Evolutionary conservation across 1,140 invertebrate species (phyloP).

Genomic region (Limonius californicus): DNA sequence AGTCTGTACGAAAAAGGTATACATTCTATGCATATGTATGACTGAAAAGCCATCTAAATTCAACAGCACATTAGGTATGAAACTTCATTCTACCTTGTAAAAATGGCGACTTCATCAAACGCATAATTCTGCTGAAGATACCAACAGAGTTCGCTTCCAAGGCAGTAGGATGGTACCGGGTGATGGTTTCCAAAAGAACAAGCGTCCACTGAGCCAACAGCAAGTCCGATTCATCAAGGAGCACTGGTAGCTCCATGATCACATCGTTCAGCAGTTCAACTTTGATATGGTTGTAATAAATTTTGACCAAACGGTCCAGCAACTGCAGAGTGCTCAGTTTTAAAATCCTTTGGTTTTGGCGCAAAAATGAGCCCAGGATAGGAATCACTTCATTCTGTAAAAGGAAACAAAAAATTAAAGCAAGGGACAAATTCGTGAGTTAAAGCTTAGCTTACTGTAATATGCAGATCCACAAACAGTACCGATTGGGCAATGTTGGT

Average conservation of each 20-base stretch:
- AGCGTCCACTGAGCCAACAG: constrained; percentile 92
- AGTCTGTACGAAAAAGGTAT: too few relatives aligned
- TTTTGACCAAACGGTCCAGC: constrained; percentile 72
- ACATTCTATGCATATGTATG: too few relatives aligned
- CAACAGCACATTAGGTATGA: too few relatives aligned
- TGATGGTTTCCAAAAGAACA: constrained; percentile 69
- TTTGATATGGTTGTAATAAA: constrained; percentile 41
- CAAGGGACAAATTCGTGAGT: too few relatives aligned
- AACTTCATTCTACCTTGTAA: constrained; percentile 60
- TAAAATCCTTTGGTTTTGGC: constrained; percentile 94
- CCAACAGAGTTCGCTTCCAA: constrained; percentile 53
- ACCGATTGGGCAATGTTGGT: constrained; percentile 92
- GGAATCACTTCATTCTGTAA: constrained; percentile 79
- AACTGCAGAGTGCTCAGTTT: constrained; percentile 88
- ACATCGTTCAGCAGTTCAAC: constrained; percentile 38
- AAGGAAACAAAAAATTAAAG: constrained; percentile 24
- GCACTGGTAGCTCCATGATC: constrained; percentile 77
- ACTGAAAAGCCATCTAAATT: too few relatives aligned
- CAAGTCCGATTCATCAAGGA: constrained; percentile 90
- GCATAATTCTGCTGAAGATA: constrained; percentile 81
- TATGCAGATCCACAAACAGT: constrained; percentile 81
- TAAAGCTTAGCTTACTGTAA: constrained; percentile 59
- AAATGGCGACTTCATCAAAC: constrained; percentile 85
- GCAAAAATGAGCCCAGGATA: constrained; percentile 87
- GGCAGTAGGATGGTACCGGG: constrained; percentile 62